Evolutionary conservation across 2,888 invertebrate species (phyloP), one percentile per base, ranked within the genome.

Genomic region (Sarcophaga carnaria): DNA sequence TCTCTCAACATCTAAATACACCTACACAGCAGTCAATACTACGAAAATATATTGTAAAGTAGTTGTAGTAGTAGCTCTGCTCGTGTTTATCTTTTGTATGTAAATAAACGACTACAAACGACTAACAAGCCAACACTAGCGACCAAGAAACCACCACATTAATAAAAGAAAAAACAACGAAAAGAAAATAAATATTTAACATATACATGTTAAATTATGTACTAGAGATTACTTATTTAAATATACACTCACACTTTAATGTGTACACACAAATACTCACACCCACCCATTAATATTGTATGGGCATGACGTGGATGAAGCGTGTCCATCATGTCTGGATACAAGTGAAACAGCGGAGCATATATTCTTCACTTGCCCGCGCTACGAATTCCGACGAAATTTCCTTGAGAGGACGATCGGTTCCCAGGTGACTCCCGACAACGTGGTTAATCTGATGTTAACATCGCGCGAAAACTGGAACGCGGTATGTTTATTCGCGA

Each of bases 121-220:
- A 67, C 45, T 67, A 45, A 45, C 60, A 72, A 60, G 45, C 10
- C 37, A 37, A 37, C 37, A 37, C 37, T 37, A 37, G 37, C 37
- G 37, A 37, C 37, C 37, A 37, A 37, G 10, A 37, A 37, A 47
- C 17, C 37, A 49, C 54, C 17, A 76, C 63, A 63, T 54, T 27
- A 76, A 63, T 75, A 47, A n/a, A 17, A 22, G 47, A 75, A 22
- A 54, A 63, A 54, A 54, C 22, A 79, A 27, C 17, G 14, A 66
- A 2, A 54, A 54, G 20, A 27, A 20, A 37, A 79, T 62, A 54
- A 62, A 69, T 54, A 62, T 76, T 82, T 76, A 75, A 82, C 81
- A 82, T 54, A 76, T 37, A 54, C 81, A 82, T 82, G 81, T 63
- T 69, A 82, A 82, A 70, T 76, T 76, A 27, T 47, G 25, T 59